Conservation (phyloP, 2,113 vertebrate genomes). For the Emydura subglobosa region DNA sequence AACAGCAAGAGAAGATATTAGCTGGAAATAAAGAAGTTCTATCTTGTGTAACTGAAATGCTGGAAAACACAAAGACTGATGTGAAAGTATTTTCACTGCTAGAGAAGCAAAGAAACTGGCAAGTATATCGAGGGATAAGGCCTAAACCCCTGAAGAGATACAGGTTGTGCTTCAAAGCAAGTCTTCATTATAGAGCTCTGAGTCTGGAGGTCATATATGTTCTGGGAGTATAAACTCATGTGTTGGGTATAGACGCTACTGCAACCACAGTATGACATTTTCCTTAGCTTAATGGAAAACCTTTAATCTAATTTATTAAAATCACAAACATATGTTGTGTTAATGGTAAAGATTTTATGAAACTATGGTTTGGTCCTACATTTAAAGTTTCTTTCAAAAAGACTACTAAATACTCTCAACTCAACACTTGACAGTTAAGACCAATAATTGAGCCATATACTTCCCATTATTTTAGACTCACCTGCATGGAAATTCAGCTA, state of each 20-base stretch:
- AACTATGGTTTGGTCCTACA: neutral
- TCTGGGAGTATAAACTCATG: neutral
- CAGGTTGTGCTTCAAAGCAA: neutral
- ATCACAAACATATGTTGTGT: neutral
- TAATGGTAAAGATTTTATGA: neutral
- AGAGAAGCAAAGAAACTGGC: neutral
- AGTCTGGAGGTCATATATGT: neutral
- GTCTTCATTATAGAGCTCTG: neutral
- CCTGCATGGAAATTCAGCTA: neutral
- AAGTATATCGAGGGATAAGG: neutral
- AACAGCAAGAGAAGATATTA: neutral
- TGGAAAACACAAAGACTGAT: neutral
- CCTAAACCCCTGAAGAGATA: neutral
- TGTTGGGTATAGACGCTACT: neutral
- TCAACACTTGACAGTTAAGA: neutral
- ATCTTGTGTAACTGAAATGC: neutral
- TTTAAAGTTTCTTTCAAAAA: neutral
- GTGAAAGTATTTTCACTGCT: neutral
- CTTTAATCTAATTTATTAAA: neutral
- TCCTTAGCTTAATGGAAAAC: neutral
- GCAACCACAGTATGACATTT: neutral
- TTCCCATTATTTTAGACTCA: neutral
- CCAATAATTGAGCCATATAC: neutral
- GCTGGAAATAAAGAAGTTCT: neutral
- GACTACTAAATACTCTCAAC: neutral